Conservation (phyloP, 2,888 invertebrate genomes). For the Schizotus pectinicornis region DNA sequence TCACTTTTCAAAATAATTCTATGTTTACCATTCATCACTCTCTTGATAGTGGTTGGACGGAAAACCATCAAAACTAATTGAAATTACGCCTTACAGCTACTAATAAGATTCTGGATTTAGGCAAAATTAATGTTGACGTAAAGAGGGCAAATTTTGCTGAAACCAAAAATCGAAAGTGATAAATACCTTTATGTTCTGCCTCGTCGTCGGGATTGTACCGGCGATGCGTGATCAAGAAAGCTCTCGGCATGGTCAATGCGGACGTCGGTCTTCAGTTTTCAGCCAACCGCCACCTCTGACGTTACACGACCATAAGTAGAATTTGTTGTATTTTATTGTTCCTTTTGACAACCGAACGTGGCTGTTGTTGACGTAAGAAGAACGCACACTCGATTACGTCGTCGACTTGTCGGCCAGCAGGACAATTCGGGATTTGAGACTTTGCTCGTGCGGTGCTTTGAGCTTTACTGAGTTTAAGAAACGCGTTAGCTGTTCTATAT, state of each 20-base stretch:
- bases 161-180: too few relatives aligned
- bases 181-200: conserved; percentile 55
- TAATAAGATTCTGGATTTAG: too few relatives aligned
- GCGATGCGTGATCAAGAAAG: conserved; percentile 68
- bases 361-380: conserved; percentile 16
- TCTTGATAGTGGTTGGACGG: too few relatives aligned
- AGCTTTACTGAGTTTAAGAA: conserved; percentile 53
- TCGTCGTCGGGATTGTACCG: conserved; percentile 60
- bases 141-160: too few relatives aligned
- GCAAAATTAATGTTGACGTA: too few relatives aligned
- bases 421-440: conserved; percentile 4
- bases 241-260: conserved; percentile 63
- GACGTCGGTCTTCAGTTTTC: conserved; percentile 1
- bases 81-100: too few relatives aligned
- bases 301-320: conserved; percentile 36
- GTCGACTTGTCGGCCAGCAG: background rate
- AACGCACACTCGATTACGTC: conserved; percentile 34
- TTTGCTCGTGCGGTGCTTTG: conserved; percentile 38
- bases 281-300: background rate
- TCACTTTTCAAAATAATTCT: too few relatives aligned
- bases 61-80: too few relatives aligned
- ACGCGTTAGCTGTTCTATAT: conserved; percentile 59
- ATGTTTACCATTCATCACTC: too few relatives aligned
- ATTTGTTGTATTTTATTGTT: conserved; percentile 1
- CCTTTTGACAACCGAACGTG: too few relatives aligned